A percentile compares a stretch with the other conserved stretches of the same genome.
Conservation (phyloP, 2,113 vertebrate species). For the Phrynocephalus versicolor region DNA sequence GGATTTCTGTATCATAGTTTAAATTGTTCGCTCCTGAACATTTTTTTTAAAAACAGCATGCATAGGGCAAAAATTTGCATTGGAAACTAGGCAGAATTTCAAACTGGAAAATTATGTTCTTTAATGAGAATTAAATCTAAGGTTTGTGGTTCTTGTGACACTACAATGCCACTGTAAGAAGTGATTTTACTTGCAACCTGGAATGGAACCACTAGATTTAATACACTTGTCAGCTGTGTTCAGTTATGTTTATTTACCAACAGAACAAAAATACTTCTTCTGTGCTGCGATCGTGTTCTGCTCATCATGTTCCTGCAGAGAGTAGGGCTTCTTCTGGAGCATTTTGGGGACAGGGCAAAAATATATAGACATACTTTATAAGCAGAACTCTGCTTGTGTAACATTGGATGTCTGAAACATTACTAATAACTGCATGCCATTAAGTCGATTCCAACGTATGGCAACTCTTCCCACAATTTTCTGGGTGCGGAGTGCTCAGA, state of each 20-base stretch:
- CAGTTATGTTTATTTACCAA: not conserved
- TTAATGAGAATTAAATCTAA: not conserved
- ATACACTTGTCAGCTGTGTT: not conserved
- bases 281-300: not conserved
- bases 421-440: not conserved
- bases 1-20: not conserved
- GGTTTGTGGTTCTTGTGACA: not conserved
- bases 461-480: too few relatives aligned
- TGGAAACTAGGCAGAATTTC: not conserved
- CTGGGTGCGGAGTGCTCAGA: too few relatives aligned
- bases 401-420: not conserved
- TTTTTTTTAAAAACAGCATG: too few relatives aligned
- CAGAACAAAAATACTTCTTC: not conserved
- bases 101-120: not conserved
- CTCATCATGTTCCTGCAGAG: not conserved
- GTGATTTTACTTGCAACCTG: not conserved
- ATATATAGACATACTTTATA: not conserved
- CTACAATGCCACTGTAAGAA: not conserved
- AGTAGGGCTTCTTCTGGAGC: not conserved
- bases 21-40: not conserved
- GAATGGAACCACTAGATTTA: not conserved
- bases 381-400: not conserved
- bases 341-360: not conserved
- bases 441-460: too few relatives aligned
- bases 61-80: too few relatives aligned